phyloP scores from a whole-genome alignment of 2,888 invertebrate genomes.

The Drosophila paramelanica region DNA sequence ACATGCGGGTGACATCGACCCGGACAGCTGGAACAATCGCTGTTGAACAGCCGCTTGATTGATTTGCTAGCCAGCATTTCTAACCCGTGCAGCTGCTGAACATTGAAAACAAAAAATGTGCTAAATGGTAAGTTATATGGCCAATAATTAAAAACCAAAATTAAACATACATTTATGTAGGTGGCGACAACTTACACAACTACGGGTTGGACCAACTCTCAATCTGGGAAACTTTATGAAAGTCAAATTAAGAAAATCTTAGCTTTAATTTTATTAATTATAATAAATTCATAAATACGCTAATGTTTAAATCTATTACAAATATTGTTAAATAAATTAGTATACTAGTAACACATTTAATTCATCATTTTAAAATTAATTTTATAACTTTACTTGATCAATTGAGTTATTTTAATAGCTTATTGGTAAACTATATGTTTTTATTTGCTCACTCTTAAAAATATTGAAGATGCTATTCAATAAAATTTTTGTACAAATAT shows the following conservation, averaged over 20 bases:
- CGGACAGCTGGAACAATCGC: constrained; percentile 24
- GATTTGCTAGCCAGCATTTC: constrained; percentile 49
- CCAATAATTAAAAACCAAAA: constrained; percentile 16
- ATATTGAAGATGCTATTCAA: too few relatives aligned
- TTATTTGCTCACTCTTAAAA: too few relatives aligned
- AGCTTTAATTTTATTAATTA: too few relatives aligned
- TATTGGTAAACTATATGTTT: background rate
- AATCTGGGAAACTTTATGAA: background rate
- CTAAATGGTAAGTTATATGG: constrained; percentile 49
- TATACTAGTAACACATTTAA: too few relatives aligned
- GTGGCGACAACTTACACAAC: constrained; percentile 2
- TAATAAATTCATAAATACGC: too few relatives aligned
- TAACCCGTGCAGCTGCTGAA: constrained; percentile 33
- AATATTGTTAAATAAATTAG: too few relatives aligned
- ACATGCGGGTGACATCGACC: constrained; percentile 53
- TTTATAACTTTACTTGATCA: too few relatives aligned
- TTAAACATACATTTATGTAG: constrained; percentile 39
- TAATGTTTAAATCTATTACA: too few relatives aligned
- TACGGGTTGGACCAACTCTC: constrained; percentile 4
- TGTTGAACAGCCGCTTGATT: constrained; percentile 35
- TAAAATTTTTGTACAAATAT: too few relatives aligned
- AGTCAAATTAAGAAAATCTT: background rate
- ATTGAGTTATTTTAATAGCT: background rate
- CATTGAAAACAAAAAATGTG: background rate
- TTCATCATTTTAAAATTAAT: too few relatives aligned